Evolutionary conservation across 2,888 invertebrate species (phyloP).

Genomic region (Parthenolecanium corni): DNA sequence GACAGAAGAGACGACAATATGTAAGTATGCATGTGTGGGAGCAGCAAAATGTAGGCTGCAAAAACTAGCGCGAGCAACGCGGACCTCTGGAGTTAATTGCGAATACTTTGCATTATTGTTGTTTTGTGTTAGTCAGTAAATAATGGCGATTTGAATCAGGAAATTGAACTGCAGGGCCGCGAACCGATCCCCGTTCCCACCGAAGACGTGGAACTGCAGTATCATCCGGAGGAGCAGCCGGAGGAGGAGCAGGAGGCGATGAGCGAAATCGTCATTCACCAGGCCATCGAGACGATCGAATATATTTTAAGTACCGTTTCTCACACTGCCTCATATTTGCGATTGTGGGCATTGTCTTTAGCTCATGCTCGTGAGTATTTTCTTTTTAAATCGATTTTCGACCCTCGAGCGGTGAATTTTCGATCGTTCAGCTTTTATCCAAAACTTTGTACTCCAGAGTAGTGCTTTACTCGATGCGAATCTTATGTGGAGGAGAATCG

Average conservation of each 20-base stretch:
- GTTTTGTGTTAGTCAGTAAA: conserved; percentile 31
- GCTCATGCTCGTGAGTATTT: conserved; percentile 78
- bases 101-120: neutral
- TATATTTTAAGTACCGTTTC: conserved; percentile 92
- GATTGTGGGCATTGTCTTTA: conserved; percentile 90
- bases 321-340: conserved; percentile 91
- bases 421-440: too few relatives aligned
- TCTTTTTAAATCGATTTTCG: neutral
- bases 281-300: conserved; percentile 92
- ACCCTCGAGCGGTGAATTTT: too few relatives aligned
- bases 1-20: conserved; percentile 32
- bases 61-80: neutral
- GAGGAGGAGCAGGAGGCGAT: conserved; percentile 50
- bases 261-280: conserved; percentile 83
- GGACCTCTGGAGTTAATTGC: neutral
- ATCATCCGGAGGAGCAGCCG: conserved; percentile 11
- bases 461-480: too few relatives aligned
- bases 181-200: conserved; percentile 6
- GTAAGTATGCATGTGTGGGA: conserved; percentile 30
- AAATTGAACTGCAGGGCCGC: conserved; percentile 32
- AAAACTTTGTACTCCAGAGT: too few relatives aligned
- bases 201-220: conserved; percentile 8
- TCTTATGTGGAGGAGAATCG: too few relatives aligned
- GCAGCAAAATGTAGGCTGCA: neutral
- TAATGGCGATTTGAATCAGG: conserved; percentile 32